Base-by-base conservation (phyloP, 2,888 invertebrate species). In the Drosophila longiperda region DNA sequence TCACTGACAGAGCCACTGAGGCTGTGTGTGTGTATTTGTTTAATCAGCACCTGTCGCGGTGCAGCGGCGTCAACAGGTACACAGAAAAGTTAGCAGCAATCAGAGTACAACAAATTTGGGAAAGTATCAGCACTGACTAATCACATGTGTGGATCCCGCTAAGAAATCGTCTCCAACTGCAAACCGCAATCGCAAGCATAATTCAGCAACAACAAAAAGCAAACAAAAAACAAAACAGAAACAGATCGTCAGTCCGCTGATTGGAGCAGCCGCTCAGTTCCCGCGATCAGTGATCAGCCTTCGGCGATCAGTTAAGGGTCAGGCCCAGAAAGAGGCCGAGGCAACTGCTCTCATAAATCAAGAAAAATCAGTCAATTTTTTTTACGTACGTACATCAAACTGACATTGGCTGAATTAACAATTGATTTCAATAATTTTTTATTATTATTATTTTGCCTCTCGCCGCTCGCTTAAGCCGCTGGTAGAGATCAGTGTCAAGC, bases 341-440 rank as follows among this genome's bases (percentile, higher is more conserved):
- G 29, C 79, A 52, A 72, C 66, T 77, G 84, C 86, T 87, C 90
- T 85, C 88, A 85, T 85, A 85, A 85, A 85, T 85, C 84, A 85
- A 87, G 88, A 82, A 85, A 85, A 87, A 85, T 85, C 84, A 89
- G 90, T 87, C 89, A 76, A 74, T 89, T 87, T 85, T 89, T 84
- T 85, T 38, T 68, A 72, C 48, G 66, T 59, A 75, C 74, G 71
- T 82, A 66, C 78, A 87, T 87, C 84, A 89, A 83, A 87, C 89
- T 83, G 83, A 86, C 87, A 89, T 86, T 83, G 90, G 75, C 89
- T 90, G 90, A 90, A 90, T 90, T 90, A 87, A 90, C 86, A 87
- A 87, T 87, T 90, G 89, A 90, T 87, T 87, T 87, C 83, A 90
- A 90, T 90, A 87, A 87, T 90, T 88, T 90, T 83, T 84, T 84